phyloP scores from a whole-genome alignment of 2,888 invertebrate genomes.

The Eristalis intricaria region DNA sequence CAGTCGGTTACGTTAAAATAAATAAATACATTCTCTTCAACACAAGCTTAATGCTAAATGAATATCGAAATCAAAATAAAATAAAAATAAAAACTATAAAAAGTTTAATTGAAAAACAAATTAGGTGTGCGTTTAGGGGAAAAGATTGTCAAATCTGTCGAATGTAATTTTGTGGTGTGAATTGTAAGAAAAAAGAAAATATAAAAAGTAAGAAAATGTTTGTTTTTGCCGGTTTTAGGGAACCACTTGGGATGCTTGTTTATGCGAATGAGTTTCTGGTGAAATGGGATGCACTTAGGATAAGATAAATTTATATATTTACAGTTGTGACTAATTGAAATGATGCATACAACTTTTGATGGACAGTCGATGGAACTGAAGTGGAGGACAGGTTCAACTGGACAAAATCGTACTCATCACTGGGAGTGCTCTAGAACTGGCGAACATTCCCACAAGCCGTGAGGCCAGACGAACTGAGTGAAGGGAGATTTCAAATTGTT shows the following conservation, averaged over 20 bases:
- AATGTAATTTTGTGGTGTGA: slow-evolving; percentile 41
- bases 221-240: neutral
- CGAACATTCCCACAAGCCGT: too few relatives aligned
- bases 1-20: slow-evolving; percentile 10
- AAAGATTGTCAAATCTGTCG: slow-evolving; percentile 26
- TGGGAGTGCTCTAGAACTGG: too few relatives aligned
- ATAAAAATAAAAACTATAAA: slow-evolving; percentile 31
- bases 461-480: too few relatives aligned
- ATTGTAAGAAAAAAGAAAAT: neutral
- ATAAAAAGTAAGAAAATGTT: slow-evolving; percentile 8
- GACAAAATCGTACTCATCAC: too few relatives aligned
- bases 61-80: slow-evolving; percentile 47
- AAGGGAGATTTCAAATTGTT: too few relatives aligned
- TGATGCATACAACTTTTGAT: slow-evolving; percentile 13
- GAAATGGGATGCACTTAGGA: slow-evolving; percentile 55
- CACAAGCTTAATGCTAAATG: slow-evolving; percentile 75
- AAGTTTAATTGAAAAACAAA: slow-evolving; percentile 14
- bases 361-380: slow-evolving; percentile 21
- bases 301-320: slow-evolving; percentile 35
- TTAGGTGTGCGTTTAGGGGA: slow-evolving; percentile 44
- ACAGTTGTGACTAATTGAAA: slow-evolving; percentile 10
- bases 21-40: slow-evolving; percentile 72
- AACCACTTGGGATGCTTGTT: slow-evolving; percentile 32
- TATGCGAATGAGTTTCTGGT: slow-evolving; percentile 27
- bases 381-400: neutral